Base-by-base conservation (phyloP, 2,888 invertebrate species). In the Drosophila falleni region DNA sequence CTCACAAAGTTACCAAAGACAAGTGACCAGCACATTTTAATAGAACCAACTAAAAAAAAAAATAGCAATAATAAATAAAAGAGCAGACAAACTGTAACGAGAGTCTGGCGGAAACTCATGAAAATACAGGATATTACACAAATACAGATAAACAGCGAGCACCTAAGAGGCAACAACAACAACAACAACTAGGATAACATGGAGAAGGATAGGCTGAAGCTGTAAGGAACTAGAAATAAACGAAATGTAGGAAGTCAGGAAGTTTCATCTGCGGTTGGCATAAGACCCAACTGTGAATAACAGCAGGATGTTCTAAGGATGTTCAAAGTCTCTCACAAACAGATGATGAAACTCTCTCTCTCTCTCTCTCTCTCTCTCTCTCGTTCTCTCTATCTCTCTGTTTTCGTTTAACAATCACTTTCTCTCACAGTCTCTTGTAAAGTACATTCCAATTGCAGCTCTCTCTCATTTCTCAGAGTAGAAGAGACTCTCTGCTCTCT, bases 51-150 rank as follows among this genome's bases (percentile, higher is more conserved):
- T 53, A 49, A 55, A 46, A 54, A 60, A 15, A 44, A n/a, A 23
- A 23, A 23, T 23, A 23, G 23, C 23, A 23, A 62, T 59, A 56
- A 37, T 58, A 39, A 42, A 37, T 49, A 16, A 55, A 37, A 49
- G 29, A 50, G 42, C 39, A 35, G 39, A 56, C 37, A 50, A 56
- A 58, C 58, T 55, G 46, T 47, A 69, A 46, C 58, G 59, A 56
- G 60, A 67, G 61, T 62, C 60, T 62, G 66, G 70, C 81, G 86
- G 89, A 89, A 87, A 74, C 87, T 74, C 74, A 75, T 83, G 85
- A 84, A 88, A 86, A 82, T 84, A 61, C 84, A 88, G 89, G 84
- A 89, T 86, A 87, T 87, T 83, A 78, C 80, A 79, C 75, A 81
- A 74, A 81, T 72, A 77, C 78, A 62, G 68, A 67, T 71, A 80